A percentile compares a stretch with the other conserved stretches of the same genome.
These are phyloP conservation scores for Microctonus brassicae DNA, from an alignment of 2,888 invertebrate genomes.

Conservation along the genomic window DNA sequence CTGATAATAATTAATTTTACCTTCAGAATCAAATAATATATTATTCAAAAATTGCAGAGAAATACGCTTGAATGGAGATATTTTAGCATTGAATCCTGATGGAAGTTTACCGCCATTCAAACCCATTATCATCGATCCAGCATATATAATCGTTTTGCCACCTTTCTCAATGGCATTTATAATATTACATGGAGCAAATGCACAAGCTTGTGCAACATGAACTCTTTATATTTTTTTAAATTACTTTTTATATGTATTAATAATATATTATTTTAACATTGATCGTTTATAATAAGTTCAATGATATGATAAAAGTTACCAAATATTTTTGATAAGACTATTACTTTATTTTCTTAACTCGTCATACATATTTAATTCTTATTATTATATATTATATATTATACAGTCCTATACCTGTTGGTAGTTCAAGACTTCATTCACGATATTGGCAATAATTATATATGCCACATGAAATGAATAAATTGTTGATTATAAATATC, in stretches of 20 bases:
- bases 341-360: slow-evolving; percentile 5
- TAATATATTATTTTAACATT: background rate
- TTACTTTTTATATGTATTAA: too few species aligned
- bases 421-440: slow-evolving; percentile 1
- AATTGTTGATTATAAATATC: background rate
- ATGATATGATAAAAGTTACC: slow-evolving; percentile 36
- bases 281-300: slow-evolving; percentile 15
- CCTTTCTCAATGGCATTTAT: slow-evolving; percentile 78
- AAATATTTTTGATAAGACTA: slow-evolving; percentile 38
- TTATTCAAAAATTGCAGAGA: slow-evolving; percentile 68
- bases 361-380: slow-evolving; percentile 22
- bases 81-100: slow-evolving; percentile 70
- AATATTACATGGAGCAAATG: slow-evolving; percentile 72
- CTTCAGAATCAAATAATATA: slow-evolving; percentile 28
- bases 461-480: background rate
- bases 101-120: slow-evolving; percentile 72
- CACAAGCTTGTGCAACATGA: slow-evolving; percentile 55
- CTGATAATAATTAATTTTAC: slow-evolving; percentile 17
- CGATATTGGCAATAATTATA: background rate
- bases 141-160: slow-evolving; percentile 72
- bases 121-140: slow-evolving; percentile 70
- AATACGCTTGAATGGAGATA: slow-evolving; percentile 74
- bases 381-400: slow-evolving; percentile 19
- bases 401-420: slow-evolving; percentile 6
- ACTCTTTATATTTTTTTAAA: slow-evolving; percentile 21